Evolutionary conservation across 1,140 invertebrate species (phyloP).

Genomic region (Oedothorax gibbosus): DNA sequence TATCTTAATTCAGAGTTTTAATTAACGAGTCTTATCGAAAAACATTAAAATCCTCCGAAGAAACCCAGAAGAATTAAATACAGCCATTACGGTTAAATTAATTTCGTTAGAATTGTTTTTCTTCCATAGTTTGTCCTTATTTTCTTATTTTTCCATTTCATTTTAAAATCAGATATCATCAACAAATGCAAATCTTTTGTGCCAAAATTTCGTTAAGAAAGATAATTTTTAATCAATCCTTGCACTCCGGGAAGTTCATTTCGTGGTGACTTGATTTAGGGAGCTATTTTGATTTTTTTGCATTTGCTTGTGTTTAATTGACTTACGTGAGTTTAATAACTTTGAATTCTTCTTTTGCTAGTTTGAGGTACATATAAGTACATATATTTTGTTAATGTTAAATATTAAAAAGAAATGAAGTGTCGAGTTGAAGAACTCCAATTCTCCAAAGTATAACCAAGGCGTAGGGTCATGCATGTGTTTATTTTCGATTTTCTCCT

Average conservation of each 20-base stretch:
- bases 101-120: background rate
- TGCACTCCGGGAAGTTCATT: background rate
- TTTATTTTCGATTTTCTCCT: too few relatives aligned
- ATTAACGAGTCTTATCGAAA: constrained; percentile 1
- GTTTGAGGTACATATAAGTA: too few relatives aligned
- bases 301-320: too few relatives aligned
- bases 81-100: background rate
- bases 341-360: too few relatives aligned
- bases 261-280: background rate
- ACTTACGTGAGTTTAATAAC: too few relatives aligned
- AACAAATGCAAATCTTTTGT: background rate
- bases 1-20: constrained; percentile 14
- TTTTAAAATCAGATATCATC: background rate
- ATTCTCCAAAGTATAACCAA: too few relatives aligned
- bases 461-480: too few relatives aligned
- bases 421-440: too few relatives aligned
- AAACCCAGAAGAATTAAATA: background rate
- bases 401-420: too few relatives aligned
- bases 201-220: background rate
- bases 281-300: too few relatives aligned
- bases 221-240: background rate
- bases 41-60: background rate
- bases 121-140: background rate
- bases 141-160: background rate
- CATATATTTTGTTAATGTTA: too few relatives aligned